These are phyloP conservation scores for Myocastor coypus DNA, from an alignment of 2,113 vertebrate genomes.

Conservation along the genomic window DNA sequence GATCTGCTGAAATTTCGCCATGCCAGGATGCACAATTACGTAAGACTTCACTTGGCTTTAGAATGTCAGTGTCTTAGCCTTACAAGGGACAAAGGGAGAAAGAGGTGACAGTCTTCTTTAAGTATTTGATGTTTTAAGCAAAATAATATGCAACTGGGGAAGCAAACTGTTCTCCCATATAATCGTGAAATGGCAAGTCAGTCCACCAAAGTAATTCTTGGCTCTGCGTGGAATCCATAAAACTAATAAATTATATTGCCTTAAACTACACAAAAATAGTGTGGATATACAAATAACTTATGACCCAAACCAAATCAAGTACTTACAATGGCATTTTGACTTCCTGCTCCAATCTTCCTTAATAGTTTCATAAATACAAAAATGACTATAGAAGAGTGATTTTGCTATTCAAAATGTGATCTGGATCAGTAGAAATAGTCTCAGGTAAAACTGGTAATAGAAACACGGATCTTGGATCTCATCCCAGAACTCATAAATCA, in stretches of 20 bases:
- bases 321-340: not conserved
- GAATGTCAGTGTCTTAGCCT: not conserved
- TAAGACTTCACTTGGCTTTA: not conserved
- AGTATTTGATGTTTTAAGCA: not conserved
- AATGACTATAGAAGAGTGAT: not conserved
- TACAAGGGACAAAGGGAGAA: not conserved
- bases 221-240: not conserved
- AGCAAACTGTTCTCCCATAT: not conserved
- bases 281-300: not conserved
- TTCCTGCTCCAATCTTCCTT: not conserved
- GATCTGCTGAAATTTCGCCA: not conserved
- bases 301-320: not conserved
- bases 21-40: accelerated
- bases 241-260: not conserved
- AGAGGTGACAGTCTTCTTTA: not conserved
- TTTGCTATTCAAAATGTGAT: not conserved
- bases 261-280: not conserved
- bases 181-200: not conserved
- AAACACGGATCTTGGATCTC: not conserved
- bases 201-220: not conserved
- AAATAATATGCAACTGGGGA: not conserved
- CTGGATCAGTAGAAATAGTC: not conserved
- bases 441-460: not conserved
- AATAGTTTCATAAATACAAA: not conserved
- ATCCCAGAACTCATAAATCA: not conserved